Conservation (phyloP, 1,140 invertebrate species). For the Lamellibrachia luymesi region DNA sequence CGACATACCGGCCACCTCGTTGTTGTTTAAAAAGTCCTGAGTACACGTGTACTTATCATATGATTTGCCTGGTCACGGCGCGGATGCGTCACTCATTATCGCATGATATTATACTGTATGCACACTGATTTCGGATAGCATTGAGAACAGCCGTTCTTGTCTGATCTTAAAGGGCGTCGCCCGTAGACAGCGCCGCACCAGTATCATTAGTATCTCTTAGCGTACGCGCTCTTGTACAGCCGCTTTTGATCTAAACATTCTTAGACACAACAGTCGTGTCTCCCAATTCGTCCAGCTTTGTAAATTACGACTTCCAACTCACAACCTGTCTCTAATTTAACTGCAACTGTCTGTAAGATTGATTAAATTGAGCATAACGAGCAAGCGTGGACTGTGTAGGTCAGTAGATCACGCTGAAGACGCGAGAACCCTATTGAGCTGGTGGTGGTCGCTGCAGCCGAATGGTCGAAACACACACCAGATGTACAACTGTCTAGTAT, state of each 20-base stretch:
- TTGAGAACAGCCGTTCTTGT: too few relatives aligned
- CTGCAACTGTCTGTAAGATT: background rate
- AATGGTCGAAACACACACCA: background rate
- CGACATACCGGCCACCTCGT: too few relatives aligned
- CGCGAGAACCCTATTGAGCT: too few relatives aligned
- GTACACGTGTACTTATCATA: too few relatives aligned
- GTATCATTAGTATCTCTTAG: background rate
- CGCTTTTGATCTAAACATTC: background rate
- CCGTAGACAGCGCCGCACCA: background rate
- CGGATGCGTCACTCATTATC: too few relatives aligned
- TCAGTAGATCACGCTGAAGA: too few relatives aligned
- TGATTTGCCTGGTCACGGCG: too few relatives aligned
- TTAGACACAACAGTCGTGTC: background rate
- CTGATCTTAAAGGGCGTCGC: background rate
- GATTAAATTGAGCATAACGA: background rate
- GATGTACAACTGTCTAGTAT: too few relatives aligned
- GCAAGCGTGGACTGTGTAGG: background rate
- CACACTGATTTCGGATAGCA: too few relatives aligned
- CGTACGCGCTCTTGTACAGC: background rate
- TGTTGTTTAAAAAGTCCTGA: too few relatives aligned
- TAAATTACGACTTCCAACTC: background rate
- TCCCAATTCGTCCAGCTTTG: background rate
- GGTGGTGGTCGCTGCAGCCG: background rate
- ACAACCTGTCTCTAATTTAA: background rate
- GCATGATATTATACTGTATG: too few relatives aligned